A percentile compares a stretch with the other conserved stretches of the same genome.
Evolutionary conservation across 2,797 vertebrate genomes (phyloP).

Genomic region (Diplodus sargus): DNA sequence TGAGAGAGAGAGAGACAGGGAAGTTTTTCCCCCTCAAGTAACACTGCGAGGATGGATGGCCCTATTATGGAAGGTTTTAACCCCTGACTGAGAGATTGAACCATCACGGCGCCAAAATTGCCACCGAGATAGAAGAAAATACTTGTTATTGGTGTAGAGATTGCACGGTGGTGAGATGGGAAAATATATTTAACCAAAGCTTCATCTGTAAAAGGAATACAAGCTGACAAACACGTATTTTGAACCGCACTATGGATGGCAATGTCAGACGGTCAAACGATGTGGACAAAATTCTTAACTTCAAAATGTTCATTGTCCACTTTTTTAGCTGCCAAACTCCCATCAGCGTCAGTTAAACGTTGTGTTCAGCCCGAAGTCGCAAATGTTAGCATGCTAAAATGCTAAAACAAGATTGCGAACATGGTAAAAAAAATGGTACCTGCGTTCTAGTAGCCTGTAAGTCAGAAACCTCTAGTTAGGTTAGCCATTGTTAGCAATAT

Average conservation of each 20-base stretch:
- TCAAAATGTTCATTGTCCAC: background rate
- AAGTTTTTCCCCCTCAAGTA: constrained; percentile 38
- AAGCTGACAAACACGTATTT: constrained; percentile 3
- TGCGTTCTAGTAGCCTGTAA: too few relatives aligned
- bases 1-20: background rate
- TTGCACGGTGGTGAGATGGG: background rate
- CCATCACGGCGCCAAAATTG: constrained; percentile 52
- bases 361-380: background rate
- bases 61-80: constrained; percentile 68
- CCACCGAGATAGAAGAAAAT: constrained; percentile 23
- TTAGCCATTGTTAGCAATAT: background rate
- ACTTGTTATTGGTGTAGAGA: constrained; percentile 15
- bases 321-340: background rate
- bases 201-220: background rate
- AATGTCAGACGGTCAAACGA: background rate
- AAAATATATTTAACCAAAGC: constrained; percentile 11
- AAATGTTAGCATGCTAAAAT: background rate
- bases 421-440: background rate
- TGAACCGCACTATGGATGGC: background rate
- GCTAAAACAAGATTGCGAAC: background rate
- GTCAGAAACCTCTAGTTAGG: too few relatives aligned
- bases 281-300: too few relatives aligned
- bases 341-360: background rate
- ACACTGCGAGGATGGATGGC: constrained; percentile 65
- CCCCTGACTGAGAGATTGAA: constrained; percentile 69